Evolutionary conservation across 2,797 vertebrate species (phyloP).

Genomic region (Botia almorhae): DNA sequence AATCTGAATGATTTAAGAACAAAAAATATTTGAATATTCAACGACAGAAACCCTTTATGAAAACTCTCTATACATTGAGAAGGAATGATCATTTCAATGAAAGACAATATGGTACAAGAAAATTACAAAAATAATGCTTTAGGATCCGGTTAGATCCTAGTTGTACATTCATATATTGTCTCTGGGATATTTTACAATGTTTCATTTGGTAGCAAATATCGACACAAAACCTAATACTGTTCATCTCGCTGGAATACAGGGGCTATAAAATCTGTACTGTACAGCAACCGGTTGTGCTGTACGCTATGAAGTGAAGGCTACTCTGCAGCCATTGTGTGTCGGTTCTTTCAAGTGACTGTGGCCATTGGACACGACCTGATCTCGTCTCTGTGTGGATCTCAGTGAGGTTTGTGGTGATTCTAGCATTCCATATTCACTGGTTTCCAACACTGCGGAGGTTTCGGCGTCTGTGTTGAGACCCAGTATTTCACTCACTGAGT

Average conservation of each 20-base stretch:
- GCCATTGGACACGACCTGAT: constrained; percentile 75
- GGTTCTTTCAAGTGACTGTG: constrained; percentile 73
- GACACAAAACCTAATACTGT: constrained; percentile 73
- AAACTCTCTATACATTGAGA: constrained; percentile 70
- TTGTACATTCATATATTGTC: constrained; percentile 69
- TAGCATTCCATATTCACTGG: constrained; percentile 69
- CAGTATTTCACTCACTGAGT: constrained; percentile 85
- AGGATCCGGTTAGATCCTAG: constrained; percentile 69
- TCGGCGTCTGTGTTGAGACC: constrained; percentile 76
- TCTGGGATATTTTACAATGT: constrained; percentile 57
- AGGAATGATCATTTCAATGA: constrained; percentile 81
- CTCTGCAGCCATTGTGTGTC: constrained; percentile 73
- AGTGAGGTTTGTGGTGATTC: constrained; percentile 60
- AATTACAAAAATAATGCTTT: constrained; percentile 97
- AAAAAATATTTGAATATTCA: constrained; percentile 50
- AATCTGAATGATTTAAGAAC: constrained; percentile 55
- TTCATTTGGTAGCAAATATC: constrained; percentile 71
- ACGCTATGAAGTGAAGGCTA: constrained; percentile 78
- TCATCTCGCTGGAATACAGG: constrained; percentile 69
- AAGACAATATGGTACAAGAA: constrained; percentile 82
- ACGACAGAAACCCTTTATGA: constrained; percentile 54
- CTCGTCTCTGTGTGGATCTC: constrained; percentile 60
- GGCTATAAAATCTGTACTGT: constrained; percentile 65
- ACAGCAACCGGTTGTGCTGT: constrained; percentile 41
- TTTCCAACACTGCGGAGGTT: constrained; percentile 68